Percentiles rank a stretch among this genome's conserved stretches.
Conservation (phyloP, 2,888 invertebrate species). For the Tribolium freemani region DNA sequence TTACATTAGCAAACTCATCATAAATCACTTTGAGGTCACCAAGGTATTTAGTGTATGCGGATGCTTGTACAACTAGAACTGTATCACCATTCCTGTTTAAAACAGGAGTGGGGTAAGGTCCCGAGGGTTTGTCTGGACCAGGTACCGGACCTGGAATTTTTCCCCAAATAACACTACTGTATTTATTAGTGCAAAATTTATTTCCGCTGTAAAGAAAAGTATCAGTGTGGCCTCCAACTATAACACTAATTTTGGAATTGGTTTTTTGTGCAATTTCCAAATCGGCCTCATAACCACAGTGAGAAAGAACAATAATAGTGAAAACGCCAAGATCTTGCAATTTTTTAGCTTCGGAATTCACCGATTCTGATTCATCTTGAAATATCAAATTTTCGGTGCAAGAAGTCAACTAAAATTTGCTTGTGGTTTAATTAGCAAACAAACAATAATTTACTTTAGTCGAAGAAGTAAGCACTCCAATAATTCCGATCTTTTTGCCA, state of each 20-base stretch:
- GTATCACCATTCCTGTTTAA: constrained; percentile 69
- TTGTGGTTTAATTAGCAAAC: too few species aligned
- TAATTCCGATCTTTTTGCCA: constrained; percentile 81
- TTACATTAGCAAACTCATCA: constrained; percentile 76
- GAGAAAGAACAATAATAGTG: constrained; percentile 86
- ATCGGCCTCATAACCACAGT: constrained; percentile 82
- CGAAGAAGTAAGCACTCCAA: constrained; percentile 75
- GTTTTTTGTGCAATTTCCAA: constrained; percentile 76
- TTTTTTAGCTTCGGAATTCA: constrained; percentile 77
- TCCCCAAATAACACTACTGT: too few species aligned
- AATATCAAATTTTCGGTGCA: constrained; percentile 78
- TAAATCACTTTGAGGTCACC: constrained; percentile 83
- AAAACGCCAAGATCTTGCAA: constrained; percentile 76
- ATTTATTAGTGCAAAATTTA: constrained; percentile 33
- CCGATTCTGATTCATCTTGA: constrained; percentile 77
- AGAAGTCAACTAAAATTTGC: constrained; percentile 73
- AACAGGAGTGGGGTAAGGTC: constrained; percentile 81
- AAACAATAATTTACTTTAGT: background rate
- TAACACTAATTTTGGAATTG: constrained; percentile 80
- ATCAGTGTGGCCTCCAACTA: constrained; percentile 91
- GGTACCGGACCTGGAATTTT: constrained; percentile 56
- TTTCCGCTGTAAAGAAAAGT: constrained; percentile 80
- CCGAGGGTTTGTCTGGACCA: constrained; percentile 72
- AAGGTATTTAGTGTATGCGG: constrained; percentile 81
- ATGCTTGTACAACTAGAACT: constrained; percentile 80